Evolutionary conservation across 2,113 vertebrate genomes (phyloP).

Genomic region (Ramphastos sulfuratus): DNA sequence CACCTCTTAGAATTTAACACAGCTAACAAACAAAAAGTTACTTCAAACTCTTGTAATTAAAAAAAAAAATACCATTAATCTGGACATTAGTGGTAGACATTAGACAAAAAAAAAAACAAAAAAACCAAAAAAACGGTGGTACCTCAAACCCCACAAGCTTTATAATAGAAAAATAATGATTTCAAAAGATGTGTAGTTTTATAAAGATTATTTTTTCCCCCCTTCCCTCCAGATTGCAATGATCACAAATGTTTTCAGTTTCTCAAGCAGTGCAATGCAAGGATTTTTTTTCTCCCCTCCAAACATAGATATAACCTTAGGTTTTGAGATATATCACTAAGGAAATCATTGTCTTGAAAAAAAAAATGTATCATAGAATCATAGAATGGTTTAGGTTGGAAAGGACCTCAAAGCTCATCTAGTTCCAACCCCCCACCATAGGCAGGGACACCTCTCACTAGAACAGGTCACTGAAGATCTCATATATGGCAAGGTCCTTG

Average conservation of each 20-base stretch:
- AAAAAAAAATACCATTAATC: not conserved
- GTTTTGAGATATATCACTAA: not conserved
- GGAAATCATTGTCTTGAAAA: not conserved
- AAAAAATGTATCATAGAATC: no score
- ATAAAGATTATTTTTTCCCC: not conserved
- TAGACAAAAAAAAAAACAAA: not conserved
- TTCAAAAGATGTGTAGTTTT: not conserved
- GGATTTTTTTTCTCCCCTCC: not conserved
- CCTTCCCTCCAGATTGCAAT: not conserved
- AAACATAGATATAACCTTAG: not conserved
- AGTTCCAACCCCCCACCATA: no score
- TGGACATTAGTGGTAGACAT: no score
- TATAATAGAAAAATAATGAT: not conserved
- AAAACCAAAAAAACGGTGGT: not conserved
- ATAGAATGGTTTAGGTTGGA: no score
- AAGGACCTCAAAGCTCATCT: no score
- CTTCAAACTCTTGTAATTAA: not conserved
- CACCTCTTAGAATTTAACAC: not conserved
- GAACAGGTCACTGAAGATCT: no score
- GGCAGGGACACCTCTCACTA: no score
- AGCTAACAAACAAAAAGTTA: not conserved
- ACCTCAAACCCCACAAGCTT: not conserved
- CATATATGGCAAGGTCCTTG: not conserved
- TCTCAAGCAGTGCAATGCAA: not conserved
- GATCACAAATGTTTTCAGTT: not conserved